phyloP scores from a whole-genome alignment of 2,113 vertebrate genomes.

The Sander lucioperca region DNA sequence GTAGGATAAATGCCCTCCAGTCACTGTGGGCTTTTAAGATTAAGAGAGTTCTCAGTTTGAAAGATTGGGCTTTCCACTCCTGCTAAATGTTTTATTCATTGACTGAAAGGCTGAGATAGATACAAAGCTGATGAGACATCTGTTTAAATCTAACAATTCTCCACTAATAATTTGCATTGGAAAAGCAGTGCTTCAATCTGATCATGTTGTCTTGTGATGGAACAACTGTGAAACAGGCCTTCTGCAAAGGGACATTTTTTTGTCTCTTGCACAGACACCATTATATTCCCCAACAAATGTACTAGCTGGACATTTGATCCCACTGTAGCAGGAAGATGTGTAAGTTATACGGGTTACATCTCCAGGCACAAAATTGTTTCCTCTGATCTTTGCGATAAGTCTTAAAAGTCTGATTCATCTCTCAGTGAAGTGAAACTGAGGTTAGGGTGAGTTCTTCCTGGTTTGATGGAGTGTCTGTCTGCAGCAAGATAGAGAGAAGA shows the following conservation, averaged over 20 bases:
- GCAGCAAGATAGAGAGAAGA: slow-evolving; percentile 28
- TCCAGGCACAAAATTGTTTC: slow-evolving; percentile 2
- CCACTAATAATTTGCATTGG: neutral
- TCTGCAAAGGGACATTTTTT: neutral
- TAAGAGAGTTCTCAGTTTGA: slow-evolving; percentile 17
- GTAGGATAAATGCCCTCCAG: neutral
- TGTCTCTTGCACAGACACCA: neutral
- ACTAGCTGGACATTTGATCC: neutral
- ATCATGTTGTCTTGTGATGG: neutral
- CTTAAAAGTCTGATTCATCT: slow-evolving; percentile 21
- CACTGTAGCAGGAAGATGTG: neutral
- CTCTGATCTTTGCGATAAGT: slow-evolving; percentile 16
- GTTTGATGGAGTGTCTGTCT: slow-evolving; percentile 46
- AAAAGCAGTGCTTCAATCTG: neutral
- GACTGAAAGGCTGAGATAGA: slow-evolving; percentile 7
- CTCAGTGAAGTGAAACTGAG: slow-evolving; percentile 40
- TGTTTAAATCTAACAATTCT: slow-evolving; percentile 2
- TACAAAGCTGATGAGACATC: neutral
- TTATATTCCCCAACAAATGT: neutral
- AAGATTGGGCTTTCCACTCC: slow-evolving; percentile 15
- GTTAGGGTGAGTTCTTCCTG: slow-evolving; percentile 42
- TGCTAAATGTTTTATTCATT: slow-evolving; percentile 29
- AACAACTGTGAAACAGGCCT: neutral
- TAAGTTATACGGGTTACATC: neutral
- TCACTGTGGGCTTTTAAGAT: slow-evolving; percentile 27